phyloP scores from a whole-genome alignment of 2,797 vertebrate genomes.

The Sebastes nivosus region DNA sequence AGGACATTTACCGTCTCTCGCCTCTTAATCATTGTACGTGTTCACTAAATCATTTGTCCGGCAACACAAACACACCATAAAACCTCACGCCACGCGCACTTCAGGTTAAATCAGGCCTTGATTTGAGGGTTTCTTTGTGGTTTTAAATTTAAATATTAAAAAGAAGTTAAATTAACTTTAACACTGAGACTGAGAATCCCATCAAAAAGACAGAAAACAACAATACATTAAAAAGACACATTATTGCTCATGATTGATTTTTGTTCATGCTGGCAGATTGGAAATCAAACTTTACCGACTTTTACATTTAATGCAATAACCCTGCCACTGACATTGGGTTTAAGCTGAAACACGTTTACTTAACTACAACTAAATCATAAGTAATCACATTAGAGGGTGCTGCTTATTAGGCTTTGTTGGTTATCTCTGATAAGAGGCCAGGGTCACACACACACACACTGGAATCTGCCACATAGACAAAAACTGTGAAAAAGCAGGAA shows the following conservation, averaged over 20 bases:
- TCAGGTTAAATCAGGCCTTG: background rate
- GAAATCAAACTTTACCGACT: background rate
- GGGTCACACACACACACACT: background rate
- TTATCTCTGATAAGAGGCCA: conserved; percentile 49
- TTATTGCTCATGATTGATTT: background rate
- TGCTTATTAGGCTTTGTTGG: conserved; percentile 9
- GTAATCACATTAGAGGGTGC: conserved; percentile 25
- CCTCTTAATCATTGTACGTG: conserved; percentile 45
- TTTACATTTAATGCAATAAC: background rate
- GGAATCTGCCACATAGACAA: conserved; percentile 50
- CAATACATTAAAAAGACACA: background rate
- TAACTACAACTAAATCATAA: conserved; percentile 10
- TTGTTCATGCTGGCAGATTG: background rate
- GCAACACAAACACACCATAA: background rate
- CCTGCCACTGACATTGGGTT: background rate
- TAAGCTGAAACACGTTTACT: background rate
- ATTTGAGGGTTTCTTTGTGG: background rate
- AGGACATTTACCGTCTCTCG: background rate
- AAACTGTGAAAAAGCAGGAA: conserved; percentile 47
- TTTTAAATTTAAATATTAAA: background rate
- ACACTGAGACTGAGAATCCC: background rate
- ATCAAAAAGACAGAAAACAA: background rate
- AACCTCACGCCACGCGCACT: background rate
- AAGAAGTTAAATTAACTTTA: background rate
- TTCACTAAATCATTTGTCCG: conserved; percentile 40